Percentiles rank a stretch among this genome's conserved stretches.
phyloP scores from a whole-genome alignment of 2,113 vertebrate genomes.

The Cyrtonyx montezumae region DNA sequence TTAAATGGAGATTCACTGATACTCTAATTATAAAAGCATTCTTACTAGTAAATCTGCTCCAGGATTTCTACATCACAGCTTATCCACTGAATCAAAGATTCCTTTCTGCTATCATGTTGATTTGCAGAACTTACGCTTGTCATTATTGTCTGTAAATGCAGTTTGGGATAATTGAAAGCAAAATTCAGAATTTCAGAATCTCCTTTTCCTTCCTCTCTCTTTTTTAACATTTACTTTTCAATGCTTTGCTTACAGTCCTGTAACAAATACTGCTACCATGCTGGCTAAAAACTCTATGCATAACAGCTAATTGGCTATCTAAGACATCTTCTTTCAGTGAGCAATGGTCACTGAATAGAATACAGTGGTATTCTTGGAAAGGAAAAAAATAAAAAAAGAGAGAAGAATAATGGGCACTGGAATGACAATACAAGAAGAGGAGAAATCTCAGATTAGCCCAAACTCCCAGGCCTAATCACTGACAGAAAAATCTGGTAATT shows the following conservation, averaged over 20 bases:
- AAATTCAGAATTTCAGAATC: slow-evolving; percentile 60
- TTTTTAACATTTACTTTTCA: slow-evolving; percentile 62
- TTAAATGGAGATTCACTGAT: slow-evolving; percentile 29
- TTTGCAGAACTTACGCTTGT: slow-evolving; percentile 21
- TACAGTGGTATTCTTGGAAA: slow-evolving; percentile 51
- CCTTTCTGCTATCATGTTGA: slow-evolving; percentile 46
- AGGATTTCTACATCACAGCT: slow-evolving; percentile 59
- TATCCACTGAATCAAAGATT: slow-evolving; percentile 51
- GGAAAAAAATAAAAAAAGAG: neutral
- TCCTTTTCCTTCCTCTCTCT: slow-evolving; percentile 39
- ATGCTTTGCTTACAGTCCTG: slow-evolving; percentile 52
- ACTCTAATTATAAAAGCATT: slow-evolving; percentile 54
- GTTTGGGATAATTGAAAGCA: slow-evolving; percentile 61
- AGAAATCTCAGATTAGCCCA: slow-evolving; percentile 57
- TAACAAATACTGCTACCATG: slow-evolving; percentile 65
- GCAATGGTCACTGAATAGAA: slow-evolving; percentile 58
- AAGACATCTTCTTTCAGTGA: slow-evolving; percentile 61
- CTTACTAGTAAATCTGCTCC: slow-evolving; percentile 45
- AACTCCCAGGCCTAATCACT: slow-evolving; percentile 51
- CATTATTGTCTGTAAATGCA: slow-evolving; percentile 35
- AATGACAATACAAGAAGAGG: slow-evolving; percentile 56
- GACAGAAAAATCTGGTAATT: slow-evolving; percentile 57
- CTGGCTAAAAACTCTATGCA: slow-evolving; percentile 67
- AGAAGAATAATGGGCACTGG: slow-evolving; percentile 48
- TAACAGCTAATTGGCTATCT: slow-evolving; percentile 70